Evolutionary conservation across 2,797 vertebrate genomes (phyloP).

Genomic region (Cyprinodon diabolis): DNA sequence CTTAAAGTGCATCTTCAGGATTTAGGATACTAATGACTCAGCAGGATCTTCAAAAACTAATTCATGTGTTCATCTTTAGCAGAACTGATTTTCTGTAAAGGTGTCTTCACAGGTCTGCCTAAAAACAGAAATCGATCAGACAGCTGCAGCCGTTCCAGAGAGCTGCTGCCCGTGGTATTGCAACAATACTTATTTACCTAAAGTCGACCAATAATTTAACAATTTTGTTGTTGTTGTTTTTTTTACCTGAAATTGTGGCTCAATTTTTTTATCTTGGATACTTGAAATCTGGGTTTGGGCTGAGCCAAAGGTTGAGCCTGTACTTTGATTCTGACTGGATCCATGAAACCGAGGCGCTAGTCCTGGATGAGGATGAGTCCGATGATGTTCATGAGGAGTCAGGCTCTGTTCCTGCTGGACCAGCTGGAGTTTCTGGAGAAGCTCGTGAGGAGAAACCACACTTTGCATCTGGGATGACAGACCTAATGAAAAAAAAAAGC

Average conservation of each 20-base stretch:
- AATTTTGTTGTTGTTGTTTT: too few species aligned
- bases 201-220: neutral
- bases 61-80: too few species aligned
- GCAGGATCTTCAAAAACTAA: too few species aligned
- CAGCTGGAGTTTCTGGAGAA: constrained; percentile 89
- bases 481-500: constrained; percentile 31
- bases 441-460: constrained; percentile 87
- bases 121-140: too few species aligned
- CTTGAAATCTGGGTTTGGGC: constrained; percentile 63
- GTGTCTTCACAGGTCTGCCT: too few species aligned
- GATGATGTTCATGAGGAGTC: constrained; percentile 69
- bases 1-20: too few species aligned
- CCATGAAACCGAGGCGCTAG: constrained; percentile 89
- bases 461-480: constrained; percentile 61
- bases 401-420: constrained; percentile 90
- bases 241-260: constrained; percentile 83
- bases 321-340: constrained; percentile 57
- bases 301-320: constrained; percentile 41
- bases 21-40: too few species aligned
- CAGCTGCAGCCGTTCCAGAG: too few species aligned
- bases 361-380: constrained; percentile 79
- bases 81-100: too few species aligned
- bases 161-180: neutral
- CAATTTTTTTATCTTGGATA: constrained; percentile 73
- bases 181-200: neutral